Evolutionary conservation across 1,140 invertebrate genomes (phyloP), one percentile per base, ranked within the genome.

Genomic region (Diabrotica undecimpunctata): DNA sequence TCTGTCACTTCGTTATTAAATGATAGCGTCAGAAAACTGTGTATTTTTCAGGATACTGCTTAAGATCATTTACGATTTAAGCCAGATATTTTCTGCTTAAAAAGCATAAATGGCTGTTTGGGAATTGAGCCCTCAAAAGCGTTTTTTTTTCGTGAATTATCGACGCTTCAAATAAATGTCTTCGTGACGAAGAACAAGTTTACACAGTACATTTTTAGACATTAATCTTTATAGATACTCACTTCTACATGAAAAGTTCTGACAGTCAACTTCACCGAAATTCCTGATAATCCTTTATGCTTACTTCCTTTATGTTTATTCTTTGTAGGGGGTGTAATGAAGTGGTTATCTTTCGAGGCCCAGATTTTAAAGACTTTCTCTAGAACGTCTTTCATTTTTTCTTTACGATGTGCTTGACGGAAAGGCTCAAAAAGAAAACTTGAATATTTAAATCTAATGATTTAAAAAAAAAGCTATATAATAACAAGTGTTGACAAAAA

Each of bases 191-290:
- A 8, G 41, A 46, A 46, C 8, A 46, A 46, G 41, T 46, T 46
- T 46, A 46, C 41, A 46, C n/a, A 46, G 41, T 46, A 46, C 41
- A 46, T 8, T 46, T 6, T 46, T n/a, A 46, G 41, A 46, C 41
- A 46, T 46, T 46, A 46, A 46, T 46, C 41, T 46, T 46, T 46
- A 46, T 46, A 46, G 41, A 46, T 46, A 46, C 41, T 46, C 41
- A 46, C n/a, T 46, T 46, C 41, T 46, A 6, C 41, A 46, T 46
- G 41, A 46, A 46, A 46, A 46, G 41, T 46, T 46, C 41, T n/a
- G 41, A 46, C 41, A 46, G 41, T 3, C n/a, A 46, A 46, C 41
- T 46, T 46, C 25, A 25, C 8, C 41, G 6, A 46, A 46, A n/a
- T 46, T 46, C n/a, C 8, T 10, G 41, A 46, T 46, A 46, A 46